Base-by-base conservation (phyloP, 2,888 invertebrate genomes). In the Aphodius granarius region DNA sequence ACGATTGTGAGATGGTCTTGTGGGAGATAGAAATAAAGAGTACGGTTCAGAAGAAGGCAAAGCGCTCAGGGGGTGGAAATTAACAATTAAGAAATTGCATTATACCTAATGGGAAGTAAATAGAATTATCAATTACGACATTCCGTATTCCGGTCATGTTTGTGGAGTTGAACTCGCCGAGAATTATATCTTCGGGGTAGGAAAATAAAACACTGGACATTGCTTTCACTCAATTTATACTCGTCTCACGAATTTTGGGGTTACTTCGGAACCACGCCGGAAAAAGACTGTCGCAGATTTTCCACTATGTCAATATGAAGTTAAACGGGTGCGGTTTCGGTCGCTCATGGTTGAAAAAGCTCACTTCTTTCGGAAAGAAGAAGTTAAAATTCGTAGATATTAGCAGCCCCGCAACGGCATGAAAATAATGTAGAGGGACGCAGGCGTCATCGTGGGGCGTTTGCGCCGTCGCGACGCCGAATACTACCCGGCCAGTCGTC, bases 61-160 rank as follows among this genome's bases (percentile, higher is more conserved):
- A 81, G 75, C 80, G 78, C 78, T 82, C 78, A 78, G 81, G 81
- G 82, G 82, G 80, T 82, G 79, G 79, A 80, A 83, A 83, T 84
- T 84, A 83, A 83, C 84, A 84, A 84, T 84, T 84, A 84, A 82
- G 82, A 83, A 84, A 84, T 84, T 83, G 82, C 80, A 83, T 84
- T 84, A 84, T 83, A 81, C 81, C 80, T 84, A 84, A 84, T 84
- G 82, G 82, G 81, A 82, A 81, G 82, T 80, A 84, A 84, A 84
- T 84, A 83, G 80, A 83, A 83, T 84, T 83, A 84, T 78, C 79
- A 78, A 79, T 79, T 79, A 79, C 77, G n/a, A 75, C 73, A 71
- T 73, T 78, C 75, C 66, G 77, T 79, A 79, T 79, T 79, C 79
- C 71, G 62, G 75, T 78, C 82, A 78, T 81, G 82, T 81, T 79